phyloP scores from a whole-genome alignment of 2,113 vertebrate genomes.

The Phoenicopterus ruber region DNA sequence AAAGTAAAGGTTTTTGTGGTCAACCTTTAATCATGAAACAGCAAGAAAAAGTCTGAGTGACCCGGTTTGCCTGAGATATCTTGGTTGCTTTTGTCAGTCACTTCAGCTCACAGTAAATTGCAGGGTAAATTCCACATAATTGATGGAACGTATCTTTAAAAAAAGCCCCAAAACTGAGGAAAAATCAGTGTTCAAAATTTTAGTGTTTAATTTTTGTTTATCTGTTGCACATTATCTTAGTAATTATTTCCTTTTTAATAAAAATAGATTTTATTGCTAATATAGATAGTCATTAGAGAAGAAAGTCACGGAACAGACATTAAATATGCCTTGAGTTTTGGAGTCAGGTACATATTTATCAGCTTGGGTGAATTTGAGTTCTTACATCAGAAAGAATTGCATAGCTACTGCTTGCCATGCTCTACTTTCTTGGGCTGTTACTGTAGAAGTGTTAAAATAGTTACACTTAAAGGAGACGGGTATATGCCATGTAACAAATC shows the following conservation, averaged over 20 bases:
- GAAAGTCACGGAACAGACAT: background rate
- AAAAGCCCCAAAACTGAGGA: background rate
- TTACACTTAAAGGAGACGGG: background rate
- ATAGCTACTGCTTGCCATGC: background rate
- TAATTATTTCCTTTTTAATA: background rate
- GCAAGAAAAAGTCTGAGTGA: background rate
- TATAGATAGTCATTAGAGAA: background rate
- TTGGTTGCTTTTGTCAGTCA: constrained; percentile 24
- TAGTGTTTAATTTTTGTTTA: background rate
- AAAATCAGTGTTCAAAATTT: background rate
- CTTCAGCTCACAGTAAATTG: constrained; percentile 24
- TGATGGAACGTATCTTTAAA: background rate
- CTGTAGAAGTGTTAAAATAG: background rate
- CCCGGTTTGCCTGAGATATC: constrained; percentile 3
- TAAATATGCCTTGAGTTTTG: background rate
- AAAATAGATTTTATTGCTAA: background rate
- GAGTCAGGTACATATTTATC: background rate
- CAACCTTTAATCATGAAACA: constrained; percentile 38
- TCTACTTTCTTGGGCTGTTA: background rate
- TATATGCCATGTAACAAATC: background rate
- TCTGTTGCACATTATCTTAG: background rate
- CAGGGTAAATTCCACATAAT: constrained; percentile 18
- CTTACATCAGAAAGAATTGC: background rate
- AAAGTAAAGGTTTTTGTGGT: constrained; percentile 29
- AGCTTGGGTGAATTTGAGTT: background rate